Evolutionary conservation across 1,140 invertebrate species (phyloP).

Genomic region (Drosophila simulans): DNA sequence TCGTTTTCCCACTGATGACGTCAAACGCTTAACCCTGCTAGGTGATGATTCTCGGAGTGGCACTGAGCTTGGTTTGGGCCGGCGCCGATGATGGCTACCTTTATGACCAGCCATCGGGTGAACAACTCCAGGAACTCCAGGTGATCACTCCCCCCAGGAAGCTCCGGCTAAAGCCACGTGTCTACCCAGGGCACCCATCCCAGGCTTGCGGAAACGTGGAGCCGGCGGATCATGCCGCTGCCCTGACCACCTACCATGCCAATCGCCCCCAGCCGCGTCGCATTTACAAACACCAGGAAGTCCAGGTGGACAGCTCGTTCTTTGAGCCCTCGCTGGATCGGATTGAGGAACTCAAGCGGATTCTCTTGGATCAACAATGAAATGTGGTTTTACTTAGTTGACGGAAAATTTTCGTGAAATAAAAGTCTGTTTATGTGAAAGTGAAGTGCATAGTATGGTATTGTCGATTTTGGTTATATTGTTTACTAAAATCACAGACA

Average conservation of each 20-base stretch:
- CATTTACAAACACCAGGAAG: constrained; percentile 30
- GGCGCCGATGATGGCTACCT: constrained; percentile 24
- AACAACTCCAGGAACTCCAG: constrained; percentile 7
- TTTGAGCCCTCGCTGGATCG: constrained; percentile 38
- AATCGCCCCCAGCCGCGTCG: constrained; percentile 42
- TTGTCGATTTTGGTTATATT: no score
- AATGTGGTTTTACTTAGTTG: background rate
- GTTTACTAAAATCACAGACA: background rate
- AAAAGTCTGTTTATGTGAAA: background rate
- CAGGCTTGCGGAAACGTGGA: constrained; percentile 15
- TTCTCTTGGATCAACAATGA: constrained; percentile 42
- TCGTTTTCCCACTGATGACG: constrained; percentile 36
- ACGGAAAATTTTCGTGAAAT: background rate
- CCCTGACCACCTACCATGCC: constrained; percentile 20
- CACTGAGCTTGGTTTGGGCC: constrained; percentile 1
- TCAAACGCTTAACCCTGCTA: constrained; percentile 31
- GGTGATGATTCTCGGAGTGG: constrained; percentile 15
- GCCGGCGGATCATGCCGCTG: background rate
- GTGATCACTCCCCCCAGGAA: background rate
- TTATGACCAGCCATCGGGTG: constrained; percentile 15
- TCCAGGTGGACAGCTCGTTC: constrained; percentile 31
- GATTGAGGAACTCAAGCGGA: constrained; percentile 30
- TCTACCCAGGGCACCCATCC: constrained; percentile 9
- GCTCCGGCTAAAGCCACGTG: constrained; percentile 6
- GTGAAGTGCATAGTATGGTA: background rate